Percentiles rank a stretch among this genome's conserved stretches.
Evolutionary conservation across 1,140 invertebrate species (phyloP).

Genomic region (Eriosoma lanigerum): DNA sequence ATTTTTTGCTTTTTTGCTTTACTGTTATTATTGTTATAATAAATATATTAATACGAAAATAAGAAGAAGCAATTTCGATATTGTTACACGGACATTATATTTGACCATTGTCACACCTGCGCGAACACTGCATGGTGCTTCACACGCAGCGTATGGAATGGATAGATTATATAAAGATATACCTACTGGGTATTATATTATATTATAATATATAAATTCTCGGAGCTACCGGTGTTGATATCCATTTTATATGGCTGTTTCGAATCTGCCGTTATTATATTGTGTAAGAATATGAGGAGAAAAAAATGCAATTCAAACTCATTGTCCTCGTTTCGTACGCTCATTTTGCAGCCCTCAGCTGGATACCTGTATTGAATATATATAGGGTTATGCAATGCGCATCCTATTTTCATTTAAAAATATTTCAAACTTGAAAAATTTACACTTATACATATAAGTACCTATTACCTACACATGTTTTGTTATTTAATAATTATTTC

Average conservation of each 20-base stretch:
- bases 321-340: slow-evolving; percentile 7
- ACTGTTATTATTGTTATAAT: background rate
- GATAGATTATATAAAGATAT: background rate
- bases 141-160: slow-evolving; percentile 1
- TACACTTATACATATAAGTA: no score
- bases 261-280: background rate
- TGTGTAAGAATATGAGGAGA: background rate
- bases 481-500: no score
- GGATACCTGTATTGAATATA: background rate
- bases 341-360: background rate
- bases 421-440: no score
- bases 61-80: background rate
- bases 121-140: slow-evolving; percentile 15
- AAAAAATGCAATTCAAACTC: slow-evolving; percentile 5
- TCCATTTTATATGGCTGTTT: background rate
- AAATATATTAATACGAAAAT: background rate
- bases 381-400: no score
- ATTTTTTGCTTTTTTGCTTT: background rate
- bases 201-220: slow-evolving; percentile 8
- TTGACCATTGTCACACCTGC: slow-evolving; percentile 33
- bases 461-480: no score
- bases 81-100: slow-evolving; percentile 49
- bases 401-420: no score
- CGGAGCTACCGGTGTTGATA: slow-evolving; percentile 10
- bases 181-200: no score